A percentile compares a stretch with the other conserved stretches of the same genome.
Conservation (phyloP, 2,888 invertebrate genomes). For the Blastobasis adustella region DNA sequence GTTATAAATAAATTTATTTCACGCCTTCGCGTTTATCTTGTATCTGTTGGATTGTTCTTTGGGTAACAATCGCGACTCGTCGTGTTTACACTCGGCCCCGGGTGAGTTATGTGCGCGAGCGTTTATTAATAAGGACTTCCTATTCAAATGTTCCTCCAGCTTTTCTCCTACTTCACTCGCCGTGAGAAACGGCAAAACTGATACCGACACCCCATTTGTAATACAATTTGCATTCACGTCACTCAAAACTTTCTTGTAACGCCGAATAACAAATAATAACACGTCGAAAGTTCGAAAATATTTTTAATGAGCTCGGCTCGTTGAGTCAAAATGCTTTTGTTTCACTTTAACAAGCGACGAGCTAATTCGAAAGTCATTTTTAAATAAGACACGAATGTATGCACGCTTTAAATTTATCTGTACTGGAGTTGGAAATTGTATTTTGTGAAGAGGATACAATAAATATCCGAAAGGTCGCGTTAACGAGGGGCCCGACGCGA, state of each 20-base stretch:
- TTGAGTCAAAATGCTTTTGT: constrained; percentile 15
- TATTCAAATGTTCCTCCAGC: no score
- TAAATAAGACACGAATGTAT: constrained; percentile 36
- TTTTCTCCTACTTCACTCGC: no score
- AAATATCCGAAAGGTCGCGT: constrained; percentile 70
- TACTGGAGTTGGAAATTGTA: constrained; percentile 66
- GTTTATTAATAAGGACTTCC: constrained; percentile 9
- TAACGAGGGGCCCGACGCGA: constrained; percentile 62
- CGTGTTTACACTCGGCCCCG: constrained; percentile 45
- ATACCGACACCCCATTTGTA: no score
- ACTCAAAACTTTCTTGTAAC: not conserved
- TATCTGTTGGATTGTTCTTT: constrained; percentile 59
- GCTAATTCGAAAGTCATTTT: constrained; percentile 22
- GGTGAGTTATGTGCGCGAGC: constrained; percentile 37
- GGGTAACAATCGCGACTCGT: constrained; percentile 49
- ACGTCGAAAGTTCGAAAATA: not conserved
- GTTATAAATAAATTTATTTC: constrained; percentile 59
- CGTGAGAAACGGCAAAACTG: no score
- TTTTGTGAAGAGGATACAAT: constrained; percentile 70
- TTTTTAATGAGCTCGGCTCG: constrained; percentile 6
- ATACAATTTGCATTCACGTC: not conserved
- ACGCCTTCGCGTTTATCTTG: constrained; percentile 57
- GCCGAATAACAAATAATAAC: no score
- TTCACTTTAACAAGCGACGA: constrained; percentile 1
- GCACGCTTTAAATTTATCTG: constrained; percentile 51